These are phyloP conservation scores for Hemiprocne comata DNA, from an alignment of 2,113 vertebrate species.

Conservation along the genomic window DNA sequence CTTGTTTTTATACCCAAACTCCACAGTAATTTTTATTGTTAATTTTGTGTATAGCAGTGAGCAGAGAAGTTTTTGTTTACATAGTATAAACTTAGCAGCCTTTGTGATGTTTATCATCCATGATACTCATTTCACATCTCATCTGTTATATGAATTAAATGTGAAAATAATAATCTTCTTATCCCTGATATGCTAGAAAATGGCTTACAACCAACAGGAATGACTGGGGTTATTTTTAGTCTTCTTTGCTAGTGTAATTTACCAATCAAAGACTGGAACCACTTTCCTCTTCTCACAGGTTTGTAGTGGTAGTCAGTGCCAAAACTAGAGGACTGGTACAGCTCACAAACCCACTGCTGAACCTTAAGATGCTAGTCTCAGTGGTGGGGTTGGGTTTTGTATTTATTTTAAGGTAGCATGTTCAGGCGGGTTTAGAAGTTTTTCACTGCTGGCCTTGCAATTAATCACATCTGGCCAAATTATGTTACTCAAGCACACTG, in stretches of 20 bases:
- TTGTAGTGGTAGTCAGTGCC: neutral
- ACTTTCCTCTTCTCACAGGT: neutral
- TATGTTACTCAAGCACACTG: neutral
- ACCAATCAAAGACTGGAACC: neutral
- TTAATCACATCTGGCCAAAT: neutral
- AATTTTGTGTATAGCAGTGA: constrained; percentile 40
- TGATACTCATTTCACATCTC: constrained; percentile 63
- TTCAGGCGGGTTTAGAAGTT: neutral
- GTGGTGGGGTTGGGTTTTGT: neutral
- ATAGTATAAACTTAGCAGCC: constrained; percentile 28
- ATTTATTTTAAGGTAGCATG: neutral
- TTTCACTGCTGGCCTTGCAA: neutral
- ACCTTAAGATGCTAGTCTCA: neutral
- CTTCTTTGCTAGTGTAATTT: neutral
- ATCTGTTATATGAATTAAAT: constrained; percentile 47
- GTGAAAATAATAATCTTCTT: constrained; percentile 54
- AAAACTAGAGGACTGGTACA: neutral
- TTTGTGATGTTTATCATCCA: constrained; percentile 41
- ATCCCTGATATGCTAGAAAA: neutral
- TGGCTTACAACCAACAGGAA: neutral
- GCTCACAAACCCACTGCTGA: neutral
- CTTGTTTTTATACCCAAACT: neutral
- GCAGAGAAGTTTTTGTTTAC: constrained; percentile 52
- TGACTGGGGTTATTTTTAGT: neutral
- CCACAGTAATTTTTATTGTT: constrained; percentile 52